phyloP scores from a whole-genome alignment of 2,113 vertebrate genomes.

The Spea multiplicata region DNA sequence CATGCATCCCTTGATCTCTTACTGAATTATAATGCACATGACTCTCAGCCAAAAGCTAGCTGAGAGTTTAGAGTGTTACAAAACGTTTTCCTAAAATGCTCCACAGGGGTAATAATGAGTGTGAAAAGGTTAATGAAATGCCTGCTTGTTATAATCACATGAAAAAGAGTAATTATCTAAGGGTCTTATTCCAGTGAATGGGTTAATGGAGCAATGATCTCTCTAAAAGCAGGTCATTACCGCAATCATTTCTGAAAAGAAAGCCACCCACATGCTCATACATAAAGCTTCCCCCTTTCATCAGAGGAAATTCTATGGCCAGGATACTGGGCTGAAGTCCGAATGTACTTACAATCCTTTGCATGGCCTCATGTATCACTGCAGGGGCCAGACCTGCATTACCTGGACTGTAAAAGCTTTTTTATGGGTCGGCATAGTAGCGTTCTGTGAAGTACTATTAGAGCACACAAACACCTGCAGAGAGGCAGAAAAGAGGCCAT shows the following conservation, averaged over 20 bases:
- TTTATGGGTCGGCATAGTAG: slow-evolving; percentile 38
- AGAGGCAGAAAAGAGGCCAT: slow-evolving; percentile 36
- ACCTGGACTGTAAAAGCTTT: slow-evolving; percentile 45
- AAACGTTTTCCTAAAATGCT: not conserved
- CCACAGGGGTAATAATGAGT: not conserved
- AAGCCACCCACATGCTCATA: slow-evolving; percentile 30
- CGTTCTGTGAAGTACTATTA: slow-evolving; percentile 43
- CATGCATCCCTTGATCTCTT: too few relatives aligned
- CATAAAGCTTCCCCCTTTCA: slow-evolving; percentile 1
- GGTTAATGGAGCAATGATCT: slow-evolving; percentile 38
- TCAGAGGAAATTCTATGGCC: slow-evolving; percentile 26
- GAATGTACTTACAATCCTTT: slow-evolving; percentile 23
- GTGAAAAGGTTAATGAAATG: slow-evolving; percentile 12
- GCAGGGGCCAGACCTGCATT: slow-evolving; percentile 16
- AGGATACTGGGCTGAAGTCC: slow-evolving; percentile 31
- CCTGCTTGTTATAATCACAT: not conserved
- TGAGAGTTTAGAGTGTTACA: not conserved
- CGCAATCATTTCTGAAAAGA: slow-evolving; percentile 31
- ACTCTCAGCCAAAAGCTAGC: not conserved
- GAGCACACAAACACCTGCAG: slow-evolving; percentile 31
- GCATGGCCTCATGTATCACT: slow-evolving; percentile 30
- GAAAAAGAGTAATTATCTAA: not conserved
- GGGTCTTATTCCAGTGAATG: slow-evolving; percentile 8
- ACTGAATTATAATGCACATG: not conserved
- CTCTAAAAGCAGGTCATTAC: slow-evolving; percentile 27